Conservation (phyloP, 2,888 invertebrate genomes). For the Andrena chrysosceles region DNA sequence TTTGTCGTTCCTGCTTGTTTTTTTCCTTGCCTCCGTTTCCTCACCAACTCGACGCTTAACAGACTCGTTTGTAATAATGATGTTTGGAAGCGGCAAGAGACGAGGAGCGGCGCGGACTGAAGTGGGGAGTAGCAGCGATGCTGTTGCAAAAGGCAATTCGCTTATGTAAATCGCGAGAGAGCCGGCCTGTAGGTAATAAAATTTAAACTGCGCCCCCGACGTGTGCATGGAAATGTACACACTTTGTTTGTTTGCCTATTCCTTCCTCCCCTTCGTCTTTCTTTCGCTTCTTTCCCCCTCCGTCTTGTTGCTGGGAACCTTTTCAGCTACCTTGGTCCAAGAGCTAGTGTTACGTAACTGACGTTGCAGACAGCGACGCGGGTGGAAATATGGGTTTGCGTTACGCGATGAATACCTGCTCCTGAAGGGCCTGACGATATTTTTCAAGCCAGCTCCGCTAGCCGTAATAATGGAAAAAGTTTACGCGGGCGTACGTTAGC, state of each 20-base stretch:
- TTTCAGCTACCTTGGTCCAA: too few relatives aligned
- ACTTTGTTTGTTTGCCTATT: slow-evolving; percentile 41
- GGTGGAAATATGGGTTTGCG: slow-evolving; percentile 32
- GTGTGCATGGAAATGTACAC: slow-evolving; percentile 33
- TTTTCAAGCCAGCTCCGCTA: slow-evolving; percentile 19
- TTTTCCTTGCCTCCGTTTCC: background rate
- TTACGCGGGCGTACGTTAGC: background rate
- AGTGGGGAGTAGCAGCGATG: slow-evolving; percentile 5
- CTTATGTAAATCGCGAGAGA: slow-evolving; percentile 48
- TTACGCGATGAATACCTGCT: slow-evolving; percentile 34
- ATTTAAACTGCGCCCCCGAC: slow-evolving; percentile 39
- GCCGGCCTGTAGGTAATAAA: slow-evolving; percentile 29
- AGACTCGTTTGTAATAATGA: slow-evolving; percentile 38
- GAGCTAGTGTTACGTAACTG: slow-evolving; percentile 11
- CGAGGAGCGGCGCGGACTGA: slow-evolving; percentile 9
- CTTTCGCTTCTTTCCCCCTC: background rate
- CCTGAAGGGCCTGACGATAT: slow-evolving; percentile 21
- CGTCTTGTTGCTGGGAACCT: background rate
- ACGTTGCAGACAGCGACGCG: background rate
- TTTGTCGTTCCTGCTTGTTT: background rate
- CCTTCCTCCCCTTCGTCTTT: background rate
- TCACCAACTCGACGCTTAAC: background rate
- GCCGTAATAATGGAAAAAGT: slow-evolving; percentile 37
- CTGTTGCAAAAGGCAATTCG: slow-evolving; percentile 49
- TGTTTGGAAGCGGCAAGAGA: slow-evolving; percentile 11